Evolutionary conservation across 2,113 vertebrate genomes (phyloP).

Genomic region (Origma solitaria): DNA sequence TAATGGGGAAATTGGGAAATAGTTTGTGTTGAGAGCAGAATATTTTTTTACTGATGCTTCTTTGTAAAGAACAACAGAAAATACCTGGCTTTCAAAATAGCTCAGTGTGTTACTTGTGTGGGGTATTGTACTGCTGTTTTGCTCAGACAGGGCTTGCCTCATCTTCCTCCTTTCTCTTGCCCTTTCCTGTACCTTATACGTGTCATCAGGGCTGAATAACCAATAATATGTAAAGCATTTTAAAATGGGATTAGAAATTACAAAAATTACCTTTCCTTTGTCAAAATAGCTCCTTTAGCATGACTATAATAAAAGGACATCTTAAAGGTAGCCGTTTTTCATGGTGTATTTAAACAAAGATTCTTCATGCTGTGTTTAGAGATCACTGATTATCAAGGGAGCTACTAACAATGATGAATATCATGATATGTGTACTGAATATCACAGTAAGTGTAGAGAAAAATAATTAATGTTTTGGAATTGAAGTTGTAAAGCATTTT

Average conservation of each 20-base stretch:
- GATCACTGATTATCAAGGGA: neutral
- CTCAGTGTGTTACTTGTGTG: neutral
- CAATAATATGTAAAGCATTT: neutral
- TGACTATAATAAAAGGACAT: neutral
- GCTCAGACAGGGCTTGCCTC: neutral
- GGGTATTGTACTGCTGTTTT: neutral
- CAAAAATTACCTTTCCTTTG: neutral
- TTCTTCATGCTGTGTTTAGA: neutral
- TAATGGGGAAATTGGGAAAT: neutral
- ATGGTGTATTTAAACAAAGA: neutral
- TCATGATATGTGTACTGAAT: neutral
- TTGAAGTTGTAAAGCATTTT: neutral
- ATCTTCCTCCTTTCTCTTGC: neutral
- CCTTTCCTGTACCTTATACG: neutral
- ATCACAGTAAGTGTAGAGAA: neutral
- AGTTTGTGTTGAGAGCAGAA: neutral
- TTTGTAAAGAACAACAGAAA: neutral
- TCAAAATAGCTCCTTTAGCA: neutral
- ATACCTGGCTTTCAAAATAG: neutral
- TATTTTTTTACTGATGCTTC: neutral
- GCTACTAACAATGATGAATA: neutral
- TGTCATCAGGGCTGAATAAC: neutral
- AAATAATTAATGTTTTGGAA: neutral
- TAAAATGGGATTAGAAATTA: neutral
- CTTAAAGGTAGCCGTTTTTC: neutral